Base-by-base conservation (phyloP, 2,888 invertebrate species). In the Prosapia bicincta region DNA sequence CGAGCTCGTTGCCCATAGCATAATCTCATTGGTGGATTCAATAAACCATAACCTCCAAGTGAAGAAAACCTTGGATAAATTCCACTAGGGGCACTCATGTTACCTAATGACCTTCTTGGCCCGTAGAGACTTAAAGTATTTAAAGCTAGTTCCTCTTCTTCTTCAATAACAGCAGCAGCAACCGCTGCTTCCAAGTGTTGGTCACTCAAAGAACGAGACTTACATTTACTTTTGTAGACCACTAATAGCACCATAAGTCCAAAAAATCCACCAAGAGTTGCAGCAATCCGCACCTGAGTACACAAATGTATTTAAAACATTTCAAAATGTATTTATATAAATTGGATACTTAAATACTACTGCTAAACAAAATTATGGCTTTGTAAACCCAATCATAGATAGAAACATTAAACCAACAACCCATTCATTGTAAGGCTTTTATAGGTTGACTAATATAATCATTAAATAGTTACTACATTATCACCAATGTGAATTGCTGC, bases 241-340 rank as follows among this genome's bases (percentile, higher is more conserved):
- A 97, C 93, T 83, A 96, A 89, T 84, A 96, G 91, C 69, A 96
- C 95, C 93, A 96, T 96, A 82, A 96, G 88, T 79, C 93, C 92
- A 86, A 96, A 96, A 86, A 96, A 95, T 82, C 95, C 95, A 82
- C 96, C 95, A 72, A 97, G 88, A 2, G 96, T 96, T 81, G 94
- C 94, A 81, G 96, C 96, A 85, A 96, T 96, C 80, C 96, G 90
- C 79, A 96, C 81, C 82, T 82, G 77, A 67, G 72, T 73, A n/a
- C n/a, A n/a, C n/a, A n/a, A n/a, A n/a, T n/a, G n/a, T n/a, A n/a
- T n/a, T n/a, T n/a, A n/a, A n/a, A n/a, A n/a, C n/a, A n/a, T n/a
- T n/a, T n/a, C n/a, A n/a, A n/a, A n/a, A n/a, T n/a, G n/a, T n/a
- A n/a, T n/a, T n/a, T n/a, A n/a, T n/a, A n/a, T n/a, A n/a, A 3